Evolutionary conservation across 2,797 vertebrate species (phyloP).

Genomic region (Nannoperca obscura): DNA sequence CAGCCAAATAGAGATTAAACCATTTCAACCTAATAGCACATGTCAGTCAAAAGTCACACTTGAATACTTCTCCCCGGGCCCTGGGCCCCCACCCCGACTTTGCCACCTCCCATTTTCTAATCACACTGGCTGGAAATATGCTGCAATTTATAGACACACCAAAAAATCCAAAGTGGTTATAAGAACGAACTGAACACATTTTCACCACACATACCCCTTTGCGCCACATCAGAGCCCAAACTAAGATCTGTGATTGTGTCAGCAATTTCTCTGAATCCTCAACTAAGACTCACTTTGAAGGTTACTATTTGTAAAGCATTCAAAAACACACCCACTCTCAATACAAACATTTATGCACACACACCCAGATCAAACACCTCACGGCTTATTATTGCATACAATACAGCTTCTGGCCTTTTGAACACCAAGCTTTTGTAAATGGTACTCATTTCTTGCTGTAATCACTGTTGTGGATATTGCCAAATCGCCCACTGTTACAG

Average conservation of each 20-base stretch:
- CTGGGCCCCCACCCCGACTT: neutral
- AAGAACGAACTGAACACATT: neutral
- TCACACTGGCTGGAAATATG: conserved; percentile 31
- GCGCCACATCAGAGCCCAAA: conserved; percentile 22
- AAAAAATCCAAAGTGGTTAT: conserved; percentile 19
- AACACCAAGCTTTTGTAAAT: conserved; percentile 53
- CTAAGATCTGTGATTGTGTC: conserved; percentile 53
- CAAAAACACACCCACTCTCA: conserved; percentile 22
- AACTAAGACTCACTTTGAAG: conserved; percentile 51
- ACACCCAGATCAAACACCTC: conserved; percentile 64
- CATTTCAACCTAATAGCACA: conserved; percentile 78
- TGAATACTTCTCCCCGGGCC: conserved; percentile 34
- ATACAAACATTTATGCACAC: conserved; percentile 38
- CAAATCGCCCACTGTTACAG: conserved; percentile 63
- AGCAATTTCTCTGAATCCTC: conserved; percentile 40
- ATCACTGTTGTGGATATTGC: conserved; percentile 75
- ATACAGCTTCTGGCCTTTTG: conserved; percentile 46
- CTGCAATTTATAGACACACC: conserved; percentile 13
- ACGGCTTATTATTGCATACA: conserved; percentile 45
- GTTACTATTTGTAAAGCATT: conserved; percentile 22
- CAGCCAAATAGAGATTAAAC: conserved; percentile 80
- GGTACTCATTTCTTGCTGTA: conserved; percentile 67
- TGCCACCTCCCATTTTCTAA: conserved; percentile 41
- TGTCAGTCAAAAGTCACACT: conserved; percentile 76
- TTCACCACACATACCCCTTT: conserved; percentile 16